Percentiles rank a stretch among this genome's conserved stretches.
These are phyloP conservation scores for Sternarchorhynchus goeldii DNA, from an alignment of 2,797 vertebrate genomes.

Conservation along the genomic window DNA sequence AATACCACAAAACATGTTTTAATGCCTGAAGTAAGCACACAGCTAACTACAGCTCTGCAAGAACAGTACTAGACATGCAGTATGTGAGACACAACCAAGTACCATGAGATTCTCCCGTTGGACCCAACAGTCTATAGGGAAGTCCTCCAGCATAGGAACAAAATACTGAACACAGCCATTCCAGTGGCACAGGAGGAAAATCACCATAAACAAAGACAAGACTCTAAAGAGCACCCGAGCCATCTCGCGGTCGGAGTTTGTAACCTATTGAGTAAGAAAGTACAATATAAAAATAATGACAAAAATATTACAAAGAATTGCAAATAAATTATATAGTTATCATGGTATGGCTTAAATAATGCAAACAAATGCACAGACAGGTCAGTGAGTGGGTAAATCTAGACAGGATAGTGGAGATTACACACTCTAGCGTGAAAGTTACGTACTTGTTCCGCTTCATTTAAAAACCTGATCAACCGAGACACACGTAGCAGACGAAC, in stretches of 20 bases:
- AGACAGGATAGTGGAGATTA: background rate
- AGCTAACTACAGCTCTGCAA: background rate
- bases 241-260: constrained; percentile 78
- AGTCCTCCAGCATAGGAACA: constrained; percentile 80
- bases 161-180: constrained; percentile 85
- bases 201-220: constrained; percentile 79
- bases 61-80: background rate
- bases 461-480: constrained; percentile 76
- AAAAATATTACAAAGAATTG: constrained; percentile 12
- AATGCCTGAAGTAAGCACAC: background rate
- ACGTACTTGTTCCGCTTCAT: constrained; percentile 80
- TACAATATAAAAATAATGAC: constrained; percentile 12
- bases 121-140: constrained; percentile 79
- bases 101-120: constrained; percentile 79
- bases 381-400: background rate
- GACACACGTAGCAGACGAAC: constrained; percentile 77
- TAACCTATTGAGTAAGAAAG: constrained; percentile 65
- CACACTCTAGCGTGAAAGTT: background rate
- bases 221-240: constrained; percentile 76
- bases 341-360: background rate
- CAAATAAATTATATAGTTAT: background rate
- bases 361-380: background rate
- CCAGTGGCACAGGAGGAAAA: constrained; percentile 82
- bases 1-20: background rate
- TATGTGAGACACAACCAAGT: constrained; percentile 21